phyloP scores from a whole-genome alignment of 2,797 vertebrate genomes.

The Enteromius paludinosus region DNA sequence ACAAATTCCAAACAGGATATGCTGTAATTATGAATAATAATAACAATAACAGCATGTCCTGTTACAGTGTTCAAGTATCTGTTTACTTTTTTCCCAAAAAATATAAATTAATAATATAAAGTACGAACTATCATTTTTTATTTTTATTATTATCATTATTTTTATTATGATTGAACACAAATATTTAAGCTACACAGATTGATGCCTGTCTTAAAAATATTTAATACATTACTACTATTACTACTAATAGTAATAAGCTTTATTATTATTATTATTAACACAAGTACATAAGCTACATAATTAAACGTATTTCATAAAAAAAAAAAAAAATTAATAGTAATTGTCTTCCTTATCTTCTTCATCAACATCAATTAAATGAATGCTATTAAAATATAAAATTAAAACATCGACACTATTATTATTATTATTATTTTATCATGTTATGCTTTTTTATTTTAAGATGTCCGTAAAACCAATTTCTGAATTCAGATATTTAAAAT shows the following conservation, averaged over 20 bases:
- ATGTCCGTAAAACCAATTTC: not conserved
- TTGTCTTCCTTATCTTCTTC: not conserved
- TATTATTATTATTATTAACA: not conserved
- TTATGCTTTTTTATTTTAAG: not conserved
- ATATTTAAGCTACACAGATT: too few species aligned
- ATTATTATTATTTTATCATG: not conserved
- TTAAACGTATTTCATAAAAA: not conserved
- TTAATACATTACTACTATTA: not conserved
- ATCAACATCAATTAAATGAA: not conserved
- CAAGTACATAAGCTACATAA: not conserved
- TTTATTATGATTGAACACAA: not conserved
- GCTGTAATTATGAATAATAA: not conserved
- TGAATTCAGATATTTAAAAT: not conserved
- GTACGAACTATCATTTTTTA: not conserved
- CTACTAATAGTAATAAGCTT: too few species aligned
- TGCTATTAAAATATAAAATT: not conserved
- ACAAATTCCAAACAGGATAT: constrained; percentile 31
- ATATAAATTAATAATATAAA: not conserved
- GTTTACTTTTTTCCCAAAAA: not conserved
- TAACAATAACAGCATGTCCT: not conserved
- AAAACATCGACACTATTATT: not conserved
- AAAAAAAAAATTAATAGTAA: too few species aligned
- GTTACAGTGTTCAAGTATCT: not conserved
- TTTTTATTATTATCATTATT: not conserved
- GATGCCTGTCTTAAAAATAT: too few species aligned